phyloP scores from a whole-genome alignment of 2,888 invertebrate genomes.

The Pomacea canaliculata region DNA sequence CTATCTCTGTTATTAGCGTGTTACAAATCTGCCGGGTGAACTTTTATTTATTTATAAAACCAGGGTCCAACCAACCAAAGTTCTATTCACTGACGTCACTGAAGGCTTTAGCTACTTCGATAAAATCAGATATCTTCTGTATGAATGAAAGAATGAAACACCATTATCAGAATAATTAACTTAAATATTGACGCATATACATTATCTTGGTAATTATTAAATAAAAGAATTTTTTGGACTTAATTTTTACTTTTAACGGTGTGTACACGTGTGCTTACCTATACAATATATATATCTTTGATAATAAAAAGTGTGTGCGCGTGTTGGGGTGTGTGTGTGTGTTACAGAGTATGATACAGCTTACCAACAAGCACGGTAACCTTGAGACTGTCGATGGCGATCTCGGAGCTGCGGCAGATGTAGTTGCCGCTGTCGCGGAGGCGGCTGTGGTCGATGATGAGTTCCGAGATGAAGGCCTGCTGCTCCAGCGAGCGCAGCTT shows the following conservation, averaged over 20 bases:
- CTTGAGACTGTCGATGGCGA: constrained; percentile 38
- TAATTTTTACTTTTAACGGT: background rate
- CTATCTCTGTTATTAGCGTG: too few species aligned
- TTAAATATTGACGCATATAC: too few species aligned
- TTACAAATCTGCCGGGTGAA: too few species aligned
- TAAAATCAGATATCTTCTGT: too few species aligned
- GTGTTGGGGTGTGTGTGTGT: background rate
- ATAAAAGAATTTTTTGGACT: background rate
- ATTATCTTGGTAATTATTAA: background rate
- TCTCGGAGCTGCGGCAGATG: constrained; percentile 43
- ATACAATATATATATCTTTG: background rate
- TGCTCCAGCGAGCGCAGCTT: constrained; percentile 34
- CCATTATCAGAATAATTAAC: too few species aligned
- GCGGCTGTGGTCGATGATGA: constrained; percentile 38
- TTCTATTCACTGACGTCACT: too few species aligned
- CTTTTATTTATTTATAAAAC: too few species aligned
- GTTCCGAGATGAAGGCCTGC: constrained; percentile 38
- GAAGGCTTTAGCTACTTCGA: too few species aligned
- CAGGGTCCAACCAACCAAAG: too few species aligned
- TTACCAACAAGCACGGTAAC: constrained; percentile 45
- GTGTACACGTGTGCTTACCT: background rate
- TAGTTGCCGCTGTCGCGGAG: constrained; percentile 39
- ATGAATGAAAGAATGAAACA: too few species aligned
- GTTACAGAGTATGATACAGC: background rate
- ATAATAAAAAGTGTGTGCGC: background rate